phyloP scores from a whole-genome alignment of 2,888 invertebrate genomes.

The Pristionchus maxplancki region DNA sequence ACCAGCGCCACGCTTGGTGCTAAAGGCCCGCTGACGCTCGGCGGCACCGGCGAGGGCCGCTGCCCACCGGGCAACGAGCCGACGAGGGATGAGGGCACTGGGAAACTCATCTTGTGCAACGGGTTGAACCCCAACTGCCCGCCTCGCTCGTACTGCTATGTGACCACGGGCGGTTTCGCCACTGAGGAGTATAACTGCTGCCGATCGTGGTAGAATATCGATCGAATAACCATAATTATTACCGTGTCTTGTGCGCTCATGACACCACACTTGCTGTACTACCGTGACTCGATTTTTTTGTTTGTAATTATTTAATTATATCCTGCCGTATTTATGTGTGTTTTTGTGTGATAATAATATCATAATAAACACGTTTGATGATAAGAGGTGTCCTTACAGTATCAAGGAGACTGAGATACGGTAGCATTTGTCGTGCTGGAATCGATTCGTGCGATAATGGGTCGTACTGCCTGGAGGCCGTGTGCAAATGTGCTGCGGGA shows the following conservation, averaged over 20 bases:
- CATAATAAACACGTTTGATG: constrained; percentile 22
- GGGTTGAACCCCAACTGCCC: constrained; percentile 76
- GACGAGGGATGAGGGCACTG: constrained; percentile 64
- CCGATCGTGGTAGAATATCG: constrained; percentile 65
- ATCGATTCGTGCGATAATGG: constrained; percentile 39
- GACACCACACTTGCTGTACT: constrained; percentile 33
- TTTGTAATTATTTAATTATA: neutral
- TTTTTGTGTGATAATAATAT: neutral
- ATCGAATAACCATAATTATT: neutral
- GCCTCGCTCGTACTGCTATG: constrained; percentile 76
- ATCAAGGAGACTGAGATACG: constrained; percentile 60
- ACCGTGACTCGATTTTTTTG: constrained; percentile 11
- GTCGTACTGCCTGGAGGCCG: constrained; percentile 62
- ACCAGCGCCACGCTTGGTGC: constrained; percentile 53
- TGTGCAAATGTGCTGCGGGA: constrained; percentile 70
- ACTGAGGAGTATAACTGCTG: constrained; percentile 76
- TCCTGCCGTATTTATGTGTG: neutral
- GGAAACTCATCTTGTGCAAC: constrained; percentile 71
- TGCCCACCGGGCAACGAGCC: constrained; percentile 76
- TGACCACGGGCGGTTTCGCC: constrained; percentile 75
- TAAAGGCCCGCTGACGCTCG: constrained; percentile 54
- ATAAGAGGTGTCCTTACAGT: neutral
- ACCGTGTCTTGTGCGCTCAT: constrained; percentile 18
- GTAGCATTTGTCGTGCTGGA: constrained; percentile 60
- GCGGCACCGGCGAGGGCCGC: constrained; percentile 67